phyloP scores from a whole-genome alignment of 2,797 vertebrate species.

The Chrosomus eos region DNA sequence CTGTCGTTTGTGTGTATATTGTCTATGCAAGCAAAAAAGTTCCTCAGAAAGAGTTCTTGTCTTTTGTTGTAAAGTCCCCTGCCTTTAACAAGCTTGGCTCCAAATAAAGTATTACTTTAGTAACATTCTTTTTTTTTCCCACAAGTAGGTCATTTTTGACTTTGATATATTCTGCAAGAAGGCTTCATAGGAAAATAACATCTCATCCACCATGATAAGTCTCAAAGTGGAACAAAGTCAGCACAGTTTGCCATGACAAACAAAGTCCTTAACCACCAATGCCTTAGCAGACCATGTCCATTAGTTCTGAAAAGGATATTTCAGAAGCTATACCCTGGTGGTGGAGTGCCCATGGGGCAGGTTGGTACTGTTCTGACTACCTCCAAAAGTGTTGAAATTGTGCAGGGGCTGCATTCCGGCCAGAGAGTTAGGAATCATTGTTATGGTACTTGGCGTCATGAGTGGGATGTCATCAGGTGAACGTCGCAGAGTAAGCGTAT shows the following conservation, averaged over 20 bases:
- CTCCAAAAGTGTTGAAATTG: slow-evolving; percentile 93
- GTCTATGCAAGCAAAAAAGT: slow-evolving; percentile 61
- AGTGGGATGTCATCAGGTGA: slow-evolving; percentile 93
- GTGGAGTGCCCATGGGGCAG: slow-evolving; percentile 95
- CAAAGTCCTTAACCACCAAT: slow-evolving; percentile 34
- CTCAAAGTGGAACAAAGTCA: slow-evolving; percentile 60
- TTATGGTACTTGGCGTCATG: slow-evolving; percentile 95
- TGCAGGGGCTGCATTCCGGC: slow-evolving; percentile 92
- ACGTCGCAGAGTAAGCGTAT: slow-evolving; percentile 90
- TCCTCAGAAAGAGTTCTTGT: slow-evolving; percentile 55
- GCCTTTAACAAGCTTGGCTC: slow-evolving; percentile 70
- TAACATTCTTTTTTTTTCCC: slow-evolving; percentile 77
- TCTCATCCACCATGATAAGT: slow-evolving; percentile 73
- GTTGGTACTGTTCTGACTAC: slow-evolving; percentile 94
- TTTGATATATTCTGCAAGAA: slow-evolving; percentile 74
- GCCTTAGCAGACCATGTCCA: slow-evolving; percentile 40
- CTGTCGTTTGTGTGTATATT: slow-evolving; percentile 47
- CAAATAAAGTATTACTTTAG: slow-evolving; percentile 75
- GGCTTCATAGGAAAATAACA: slow-evolving; percentile 82
- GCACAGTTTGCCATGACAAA: slow-evolving; percentile 29
- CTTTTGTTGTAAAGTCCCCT: slow-evolving; percentile 70
- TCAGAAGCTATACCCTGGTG: slow-evolving; percentile 91
- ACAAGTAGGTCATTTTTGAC: slow-evolving; percentile 72
- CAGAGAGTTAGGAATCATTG: slow-evolving; percentile 94
- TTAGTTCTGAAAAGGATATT: slow-evolving; percentile 40